A percentile compares a stretch with the other conserved stretches of the same genome.
These are phyloP conservation scores for Pithys albifrons DNA, from an alignment of 2,113 vertebrate genomes.

Conservation along the genomic window DNA sequence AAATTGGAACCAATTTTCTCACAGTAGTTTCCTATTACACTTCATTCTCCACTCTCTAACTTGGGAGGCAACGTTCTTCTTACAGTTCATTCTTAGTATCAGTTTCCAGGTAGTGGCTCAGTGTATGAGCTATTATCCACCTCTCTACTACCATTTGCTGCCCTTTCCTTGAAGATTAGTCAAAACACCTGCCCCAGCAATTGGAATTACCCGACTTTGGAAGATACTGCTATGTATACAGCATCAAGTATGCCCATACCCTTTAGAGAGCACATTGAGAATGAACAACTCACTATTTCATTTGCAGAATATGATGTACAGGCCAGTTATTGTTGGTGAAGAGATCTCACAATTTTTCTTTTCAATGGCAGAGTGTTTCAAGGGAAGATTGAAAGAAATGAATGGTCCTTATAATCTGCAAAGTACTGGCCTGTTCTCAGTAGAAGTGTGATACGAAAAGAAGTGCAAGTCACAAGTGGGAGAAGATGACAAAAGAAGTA, in stretches of 20 bases:
- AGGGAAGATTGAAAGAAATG: conserved; percentile 13
- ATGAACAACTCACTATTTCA: background rate
- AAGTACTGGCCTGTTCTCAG: conserved; percentile 7
- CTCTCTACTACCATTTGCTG: background rate
- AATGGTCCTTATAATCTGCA: conserved; percentile 22
- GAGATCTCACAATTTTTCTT: conserved; percentile 34
- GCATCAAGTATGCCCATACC: background rate
- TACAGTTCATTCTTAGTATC: background rate
- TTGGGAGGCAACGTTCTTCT: background rate
- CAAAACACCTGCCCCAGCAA: background rate
- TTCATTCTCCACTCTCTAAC: background rate
- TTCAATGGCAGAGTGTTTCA: conserved; percentile 1
- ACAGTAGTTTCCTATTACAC: background rate
- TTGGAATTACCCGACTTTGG: background rate
- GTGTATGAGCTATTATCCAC: background rate
- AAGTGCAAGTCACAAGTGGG: conserved; percentile 45
- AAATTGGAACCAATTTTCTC: background rate
- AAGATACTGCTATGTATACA: background rate
- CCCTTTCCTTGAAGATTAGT: background rate
- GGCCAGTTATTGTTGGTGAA: conserved; percentile 7
- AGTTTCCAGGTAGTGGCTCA: background rate
- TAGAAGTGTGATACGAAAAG: conserved; percentile 31
- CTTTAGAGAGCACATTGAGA: background rate
- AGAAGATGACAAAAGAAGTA: conserved; percentile 44
- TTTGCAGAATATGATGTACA: background rate